A percentile compares a stretch with the other conserved stretches of the same genome.
Conservation (phyloP, 2,113 vertebrate genomes). For the Eonycteris spelaea region DNA sequence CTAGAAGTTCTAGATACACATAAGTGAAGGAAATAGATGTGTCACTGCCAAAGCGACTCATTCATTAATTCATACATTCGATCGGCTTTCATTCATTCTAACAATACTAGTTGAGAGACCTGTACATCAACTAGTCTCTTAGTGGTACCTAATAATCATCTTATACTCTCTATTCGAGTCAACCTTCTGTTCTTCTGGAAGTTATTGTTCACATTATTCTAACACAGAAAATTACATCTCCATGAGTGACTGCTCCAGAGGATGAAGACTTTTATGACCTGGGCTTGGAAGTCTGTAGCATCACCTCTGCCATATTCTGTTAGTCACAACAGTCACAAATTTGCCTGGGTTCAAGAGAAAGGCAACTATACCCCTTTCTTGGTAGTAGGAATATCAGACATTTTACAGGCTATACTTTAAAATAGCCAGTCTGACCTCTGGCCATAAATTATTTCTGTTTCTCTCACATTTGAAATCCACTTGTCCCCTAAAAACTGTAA, state of each 20-base stretch:
- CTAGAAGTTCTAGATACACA: not conserved
- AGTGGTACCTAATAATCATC: not conserved
- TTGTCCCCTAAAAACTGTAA: not conserved
- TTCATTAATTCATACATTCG: conserved; percentile 30
- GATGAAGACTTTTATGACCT: not conserved
- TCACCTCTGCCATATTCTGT: not conserved
- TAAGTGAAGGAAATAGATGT: not conserved
- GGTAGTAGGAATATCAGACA: not conserved
- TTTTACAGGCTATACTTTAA: not conserved
- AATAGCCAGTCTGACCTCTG: not conserved
- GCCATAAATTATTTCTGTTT: conserved; percentile 7
- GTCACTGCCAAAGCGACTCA: not conserved
- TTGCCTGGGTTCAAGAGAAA: not conserved
- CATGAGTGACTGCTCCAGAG: not conserved
- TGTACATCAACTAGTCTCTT: not conserved
- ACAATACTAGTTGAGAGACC: not conserved
- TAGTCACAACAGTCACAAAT: not conserved
- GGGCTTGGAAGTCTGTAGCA: not conserved
- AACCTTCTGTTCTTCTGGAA: not conserved
- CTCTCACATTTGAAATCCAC: not conserved
- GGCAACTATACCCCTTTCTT: not conserved
- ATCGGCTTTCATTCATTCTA: not conserved
- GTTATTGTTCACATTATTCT: not conserved
- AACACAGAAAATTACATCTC: not conserved
- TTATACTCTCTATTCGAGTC: not conserved